phyloP scores from a whole-genome alignment of 2,797 vertebrate species.

The Enoplosus armatus region DNA sequence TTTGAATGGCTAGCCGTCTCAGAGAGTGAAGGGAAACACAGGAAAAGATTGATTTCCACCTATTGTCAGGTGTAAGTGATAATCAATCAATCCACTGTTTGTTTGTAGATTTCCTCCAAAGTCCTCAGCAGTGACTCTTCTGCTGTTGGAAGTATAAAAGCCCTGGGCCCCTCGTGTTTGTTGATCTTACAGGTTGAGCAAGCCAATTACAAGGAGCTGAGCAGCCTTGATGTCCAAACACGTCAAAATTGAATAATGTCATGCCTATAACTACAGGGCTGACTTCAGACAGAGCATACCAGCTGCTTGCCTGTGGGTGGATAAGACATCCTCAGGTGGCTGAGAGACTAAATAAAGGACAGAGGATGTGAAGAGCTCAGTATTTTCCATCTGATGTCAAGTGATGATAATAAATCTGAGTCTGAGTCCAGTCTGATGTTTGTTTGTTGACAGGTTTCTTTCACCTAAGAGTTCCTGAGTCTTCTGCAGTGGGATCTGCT shows the following conservation, averaged over 20 bases:
- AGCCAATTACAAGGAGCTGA: slow-evolving; percentile 59
- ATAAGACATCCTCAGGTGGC: slow-evolving; percentile 29
- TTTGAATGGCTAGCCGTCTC: slow-evolving; percentile 17
- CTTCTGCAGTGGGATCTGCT: slow-evolving; percentile 91
- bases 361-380: slow-evolving; percentile 30
- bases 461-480: slow-evolving; percentile 95
- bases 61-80: slow-evolving; percentile 35
- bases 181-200: slow-evolving; percentile 52
- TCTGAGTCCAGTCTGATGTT: slow-evolving; percentile 22
- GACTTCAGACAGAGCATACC: slow-evolving; percentile 59
- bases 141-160: slow-evolving; percentile 37
- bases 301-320: slow-evolving; percentile 47
- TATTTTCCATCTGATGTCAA: slow-evolving; percentile 36
- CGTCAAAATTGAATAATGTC: slow-evolving; percentile 65
- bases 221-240: slow-evolving; percentile 61
- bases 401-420: slow-evolving; percentile 48
- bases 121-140: slow-evolving; percentile 13
- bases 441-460: slow-evolving; percentile 91
- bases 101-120: slow-evolving; percentile 25
- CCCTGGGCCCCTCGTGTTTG: slow-evolving; percentile 35
- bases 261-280: slow-evolving; percentile 47
- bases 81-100: slow-evolving; percentile 43
- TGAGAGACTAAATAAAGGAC: slow-evolving; percentile 35
- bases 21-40: slow-evolving; percentile 14
- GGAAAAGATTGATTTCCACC: slow-evolving; percentile 25